These are phyloP conservation scores for Lycocorax pyrrhopterus DNA, from an alignment of 2,113 vertebrate genomes.

Conservation along the genomic window DNA sequence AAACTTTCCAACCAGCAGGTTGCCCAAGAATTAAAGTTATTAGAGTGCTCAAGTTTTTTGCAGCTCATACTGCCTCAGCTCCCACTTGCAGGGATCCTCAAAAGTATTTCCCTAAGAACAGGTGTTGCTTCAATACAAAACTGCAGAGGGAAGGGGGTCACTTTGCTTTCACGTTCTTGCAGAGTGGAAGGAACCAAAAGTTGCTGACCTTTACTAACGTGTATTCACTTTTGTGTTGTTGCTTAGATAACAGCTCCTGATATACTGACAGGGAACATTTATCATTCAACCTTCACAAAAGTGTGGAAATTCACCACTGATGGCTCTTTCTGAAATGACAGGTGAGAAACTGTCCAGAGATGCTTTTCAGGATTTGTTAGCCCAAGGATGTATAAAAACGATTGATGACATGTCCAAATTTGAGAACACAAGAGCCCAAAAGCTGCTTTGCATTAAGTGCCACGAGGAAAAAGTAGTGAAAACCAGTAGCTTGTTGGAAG, in stretches of 20 bases:
- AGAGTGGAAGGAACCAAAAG: neutral
- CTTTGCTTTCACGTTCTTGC: neutral
- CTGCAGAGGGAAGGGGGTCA: neutral
- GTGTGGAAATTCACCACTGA: neutral
- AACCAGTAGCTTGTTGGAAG: neutral
- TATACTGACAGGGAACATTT: neutral
- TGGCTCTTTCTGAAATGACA: neutral
- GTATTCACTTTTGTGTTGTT: neutral
- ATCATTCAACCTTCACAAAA: neutral
- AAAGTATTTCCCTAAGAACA: neutral
- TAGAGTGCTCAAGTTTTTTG: neutral
- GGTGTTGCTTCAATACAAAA: neutral
- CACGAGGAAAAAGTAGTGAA: neutral
- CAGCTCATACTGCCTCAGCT: neutral
- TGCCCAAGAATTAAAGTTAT: neutral
- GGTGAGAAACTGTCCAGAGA: neutral
- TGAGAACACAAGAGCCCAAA: neutral
- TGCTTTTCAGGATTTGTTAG: neutral
- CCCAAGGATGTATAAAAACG: neutral
- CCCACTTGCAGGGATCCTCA: neutral
- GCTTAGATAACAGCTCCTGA: neutral
- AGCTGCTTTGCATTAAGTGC: neutral
- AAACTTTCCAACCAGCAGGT: neutral
- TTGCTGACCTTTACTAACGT: neutral
- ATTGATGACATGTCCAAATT: neutral